Percentiles rank a stretch among this genome's conserved stretches.
phyloP scores from a whole-genome alignment of 2,888 invertebrate genomes.

The Celastrina argiolus region DNA sequence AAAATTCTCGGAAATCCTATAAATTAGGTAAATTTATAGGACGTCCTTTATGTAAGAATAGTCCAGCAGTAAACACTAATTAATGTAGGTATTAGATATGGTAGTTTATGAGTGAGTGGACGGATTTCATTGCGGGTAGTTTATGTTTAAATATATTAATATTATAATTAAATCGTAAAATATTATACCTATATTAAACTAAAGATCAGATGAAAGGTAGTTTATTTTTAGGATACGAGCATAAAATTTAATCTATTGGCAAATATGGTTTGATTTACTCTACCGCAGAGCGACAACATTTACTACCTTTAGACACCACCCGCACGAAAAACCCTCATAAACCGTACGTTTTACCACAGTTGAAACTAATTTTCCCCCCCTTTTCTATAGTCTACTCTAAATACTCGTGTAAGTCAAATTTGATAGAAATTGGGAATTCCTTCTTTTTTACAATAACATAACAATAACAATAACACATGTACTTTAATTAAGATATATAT shows the following conservation, averaged over 20 bases:
- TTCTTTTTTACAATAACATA: no score
- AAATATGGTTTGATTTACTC: background rate
- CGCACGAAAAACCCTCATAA: no score
- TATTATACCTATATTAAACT: background rate
- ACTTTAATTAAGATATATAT: no score
- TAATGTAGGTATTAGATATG: background rate
- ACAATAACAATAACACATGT: no score
- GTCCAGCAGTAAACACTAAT: slow-evolving; percentile 11
- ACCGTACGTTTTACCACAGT: no score
- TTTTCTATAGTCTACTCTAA: no score
- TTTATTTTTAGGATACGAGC: background rate
- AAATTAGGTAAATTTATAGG: slow-evolving; percentile 1
- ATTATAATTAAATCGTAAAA: slow-evolving; percentile 8
- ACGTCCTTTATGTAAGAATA: slow-evolving; percentile 9
- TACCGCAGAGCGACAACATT: no score
- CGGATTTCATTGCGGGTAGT: slow-evolving; percentile 14
- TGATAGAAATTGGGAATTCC: no score
- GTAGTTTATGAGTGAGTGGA: slow-evolving; percentile 12
- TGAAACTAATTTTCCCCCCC: no score
- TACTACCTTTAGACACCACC: no score
- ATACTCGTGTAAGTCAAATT: no score
- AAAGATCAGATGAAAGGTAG: background rate
- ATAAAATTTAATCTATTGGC: background rate
- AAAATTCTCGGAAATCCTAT: slow-evolving; percentile 15
- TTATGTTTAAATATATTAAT: background rate